These are phyloP conservation scores for Schlechtendalia chinensis DNA, from an alignment of 1,140 invertebrate species.

Conservation along the genomic window DNA sequence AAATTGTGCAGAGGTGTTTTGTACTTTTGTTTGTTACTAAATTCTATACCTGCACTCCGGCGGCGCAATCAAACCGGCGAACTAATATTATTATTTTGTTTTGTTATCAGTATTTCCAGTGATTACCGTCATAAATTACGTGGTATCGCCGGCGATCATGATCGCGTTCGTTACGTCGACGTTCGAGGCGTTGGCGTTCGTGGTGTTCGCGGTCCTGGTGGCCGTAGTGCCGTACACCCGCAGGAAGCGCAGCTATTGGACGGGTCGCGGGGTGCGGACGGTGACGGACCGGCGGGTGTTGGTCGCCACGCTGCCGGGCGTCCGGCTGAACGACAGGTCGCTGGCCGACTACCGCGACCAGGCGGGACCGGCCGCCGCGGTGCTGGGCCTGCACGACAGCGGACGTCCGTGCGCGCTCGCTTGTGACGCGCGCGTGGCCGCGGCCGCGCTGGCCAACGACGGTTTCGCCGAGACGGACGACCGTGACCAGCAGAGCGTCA, in stretches of 20 bases:
- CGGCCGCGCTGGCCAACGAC: not conserved
- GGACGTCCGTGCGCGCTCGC: not conserved
- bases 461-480: not conserved
- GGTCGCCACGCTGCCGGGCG: not conserved
- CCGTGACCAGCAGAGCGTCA: not conserved
- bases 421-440: not conserved
- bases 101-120: no score
- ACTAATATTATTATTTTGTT: no score
- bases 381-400: not conserved
- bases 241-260: constrained; percentile 16
- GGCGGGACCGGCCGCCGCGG: not conserved
- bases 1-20: no score
- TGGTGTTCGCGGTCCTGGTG: not conserved
- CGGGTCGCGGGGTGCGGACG: not conserved
- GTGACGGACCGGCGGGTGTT: not conserved
- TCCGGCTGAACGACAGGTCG: not conserved
- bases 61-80: no score
- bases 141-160: no score
- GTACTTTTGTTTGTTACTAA: no score
- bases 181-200: constrained; percentile 3
- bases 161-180: not conserved
- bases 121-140: no score
- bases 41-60: no score
- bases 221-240: not conserved
- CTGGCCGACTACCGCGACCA: not conserved